Conservation (phyloP, 2,113 vertebrate genomes). For the Orientallactaga bullata region DNA sequence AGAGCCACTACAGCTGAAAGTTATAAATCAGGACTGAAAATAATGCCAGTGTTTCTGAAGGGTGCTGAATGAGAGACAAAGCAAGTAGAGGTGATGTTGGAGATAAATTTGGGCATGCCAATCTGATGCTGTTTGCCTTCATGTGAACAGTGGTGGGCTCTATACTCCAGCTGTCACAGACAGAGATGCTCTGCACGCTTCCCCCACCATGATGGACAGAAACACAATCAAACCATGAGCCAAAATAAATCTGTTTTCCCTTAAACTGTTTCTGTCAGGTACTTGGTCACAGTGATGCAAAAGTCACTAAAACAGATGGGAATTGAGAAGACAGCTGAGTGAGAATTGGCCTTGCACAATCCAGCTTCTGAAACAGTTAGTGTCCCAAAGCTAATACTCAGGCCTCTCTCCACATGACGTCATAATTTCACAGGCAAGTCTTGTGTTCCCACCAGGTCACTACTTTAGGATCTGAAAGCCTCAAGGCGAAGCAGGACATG, state of each 20-base stretch:
- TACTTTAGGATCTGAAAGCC: not conserved
- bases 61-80: not conserved
- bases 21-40: not conserved
- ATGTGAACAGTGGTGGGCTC: no score
- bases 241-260: no score
- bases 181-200: no score
- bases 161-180: no score
- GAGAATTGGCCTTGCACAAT: not conserved
- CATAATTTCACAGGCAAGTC: fast-evolving
- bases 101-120: no score
- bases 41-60: not conserved
- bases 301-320: no score
- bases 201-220: no score
- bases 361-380: not conserved
- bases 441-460: not conserved
- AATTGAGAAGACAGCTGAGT: not conserved
- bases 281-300: no score
- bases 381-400: not conserved
- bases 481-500: fast-evolving
- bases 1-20: not conserved
- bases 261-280: no score
- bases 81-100: not conserved
- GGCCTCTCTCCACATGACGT: not conserved
- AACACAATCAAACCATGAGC: no score
- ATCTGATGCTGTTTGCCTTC: no score